Evolutionary conservation across 2,797 vertebrate genomes (phyloP).

Genomic region (Synanceia verrucosa): DNA sequence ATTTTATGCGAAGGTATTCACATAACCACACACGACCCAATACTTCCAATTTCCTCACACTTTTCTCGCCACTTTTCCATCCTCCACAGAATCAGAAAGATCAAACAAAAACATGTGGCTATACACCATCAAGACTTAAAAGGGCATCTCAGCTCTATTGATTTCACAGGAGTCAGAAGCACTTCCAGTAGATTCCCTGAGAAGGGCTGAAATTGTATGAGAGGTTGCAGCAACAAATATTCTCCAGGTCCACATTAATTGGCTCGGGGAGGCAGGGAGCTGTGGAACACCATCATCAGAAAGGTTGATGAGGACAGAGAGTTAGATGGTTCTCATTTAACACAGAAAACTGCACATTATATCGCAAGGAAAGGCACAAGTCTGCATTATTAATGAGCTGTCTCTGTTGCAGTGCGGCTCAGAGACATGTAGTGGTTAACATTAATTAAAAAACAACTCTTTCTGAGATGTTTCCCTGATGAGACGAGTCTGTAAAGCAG

Average conservation of each 20-base stretch:
- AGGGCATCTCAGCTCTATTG: constrained; percentile 81
- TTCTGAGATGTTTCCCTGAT: constrained; percentile 28
- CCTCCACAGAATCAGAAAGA: constrained; percentile 66
- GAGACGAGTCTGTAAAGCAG: constrained; percentile 11
- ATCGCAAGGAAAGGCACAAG: constrained; percentile 44
- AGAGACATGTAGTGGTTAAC: constrained; percentile 63
- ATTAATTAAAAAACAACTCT: constrained; percentile 71
- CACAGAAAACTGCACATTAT: constrained; percentile 67
- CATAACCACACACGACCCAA: constrained; percentile 42
- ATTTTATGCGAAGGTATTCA: constrained; percentile 46
- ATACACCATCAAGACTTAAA: constrained; percentile 75
- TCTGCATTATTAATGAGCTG: constrained; percentile 76
- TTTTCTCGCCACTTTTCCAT: constrained; percentile 33
- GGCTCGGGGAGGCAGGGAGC: constrained; percentile 76
- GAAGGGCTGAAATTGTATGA: constrained; percentile 71
- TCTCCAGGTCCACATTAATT: constrained; percentile 81
- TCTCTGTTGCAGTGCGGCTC: constrained; percentile 59
- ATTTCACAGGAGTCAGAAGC: constrained; percentile 77
- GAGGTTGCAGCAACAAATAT: constrained; percentile 74
- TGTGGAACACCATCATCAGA: constrained; percentile 71
- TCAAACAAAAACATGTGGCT: constrained; percentile 70
- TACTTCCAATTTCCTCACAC: constrained; percentile 52
- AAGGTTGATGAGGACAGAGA: constrained; percentile 83
- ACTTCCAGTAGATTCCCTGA: constrained; percentile 72
- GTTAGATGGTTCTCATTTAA: constrained; percentile 78